Conservation (phyloP, 23 tunicate species). For the Aplidium turbinatum region DNA sequence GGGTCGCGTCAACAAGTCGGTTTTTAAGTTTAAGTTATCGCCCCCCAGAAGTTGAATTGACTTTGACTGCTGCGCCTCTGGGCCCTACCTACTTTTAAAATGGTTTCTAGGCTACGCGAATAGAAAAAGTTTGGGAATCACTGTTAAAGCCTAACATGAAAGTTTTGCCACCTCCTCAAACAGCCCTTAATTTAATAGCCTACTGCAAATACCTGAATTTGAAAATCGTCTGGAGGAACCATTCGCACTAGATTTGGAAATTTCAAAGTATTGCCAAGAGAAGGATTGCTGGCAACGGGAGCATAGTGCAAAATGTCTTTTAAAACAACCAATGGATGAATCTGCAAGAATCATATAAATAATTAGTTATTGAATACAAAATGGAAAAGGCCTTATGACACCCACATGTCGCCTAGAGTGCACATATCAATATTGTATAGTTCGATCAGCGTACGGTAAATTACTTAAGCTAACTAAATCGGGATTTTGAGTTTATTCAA, state of each 20-base stretch:
- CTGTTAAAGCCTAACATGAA: not conserved
- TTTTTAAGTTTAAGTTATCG: too few species aligned
- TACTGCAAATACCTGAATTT: slow-evolving; percentile 39
- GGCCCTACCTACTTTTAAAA: too few species aligned
- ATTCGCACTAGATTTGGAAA: slow-evolving; percentile 61
- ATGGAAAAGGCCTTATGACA: not conserved
- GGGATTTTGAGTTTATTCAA: too few species aligned
- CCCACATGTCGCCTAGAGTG: too few species aligned
- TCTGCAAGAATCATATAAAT: slow-evolving; percentile 15
- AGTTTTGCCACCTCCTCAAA: not conserved
- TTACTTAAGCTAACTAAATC: too few species aligned
- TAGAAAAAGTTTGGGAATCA: not conserved
- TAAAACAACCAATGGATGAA: slow-evolving; percentile 37
- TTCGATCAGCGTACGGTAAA: not conserved
- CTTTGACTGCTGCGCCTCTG: too few species aligned
- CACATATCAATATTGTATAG: too few species aligned
- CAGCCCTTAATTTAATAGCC: not conserved
- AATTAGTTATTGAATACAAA: not conserved
- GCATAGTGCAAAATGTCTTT: slow-evolving; percentile 29
- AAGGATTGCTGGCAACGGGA: slow-evolving; percentile 29
- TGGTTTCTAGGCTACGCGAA: too few species aligned
- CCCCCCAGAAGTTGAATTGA: too few species aligned
- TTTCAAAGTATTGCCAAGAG: slow-evolving; percentile 17
- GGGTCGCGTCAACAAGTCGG: too few species aligned
- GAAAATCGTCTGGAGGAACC: slow-evolving; percentile 29